A percentile compares a stretch with the other conserved stretches of the same genome.
These are phyloP conservation scores for Prosapia bicincta DNA, from an alignment of 2,888 invertebrate genomes.

Conservation along the genomic window DNA sequence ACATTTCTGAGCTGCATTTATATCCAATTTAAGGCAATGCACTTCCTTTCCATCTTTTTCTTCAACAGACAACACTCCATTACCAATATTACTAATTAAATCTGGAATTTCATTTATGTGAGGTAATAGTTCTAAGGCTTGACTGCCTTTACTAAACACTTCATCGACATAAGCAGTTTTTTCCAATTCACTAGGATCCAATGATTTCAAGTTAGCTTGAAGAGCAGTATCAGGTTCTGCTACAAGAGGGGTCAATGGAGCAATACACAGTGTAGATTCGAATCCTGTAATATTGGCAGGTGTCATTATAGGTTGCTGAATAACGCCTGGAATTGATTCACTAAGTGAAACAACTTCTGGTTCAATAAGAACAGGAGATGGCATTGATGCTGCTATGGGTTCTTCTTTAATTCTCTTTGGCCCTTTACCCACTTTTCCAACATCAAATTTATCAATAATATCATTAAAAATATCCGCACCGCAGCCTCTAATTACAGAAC, in stretches of 20 bases:
- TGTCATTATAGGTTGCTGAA: conserved; percentile 47
- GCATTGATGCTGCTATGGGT: conserved; percentile 49
- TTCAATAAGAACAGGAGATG: conserved; percentile 52
- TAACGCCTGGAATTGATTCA: conserved; percentile 42
- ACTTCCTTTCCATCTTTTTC: conserved; percentile 55
- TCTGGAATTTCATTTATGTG: conserved; percentile 60
- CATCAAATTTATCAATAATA: conserved; percentile 21
- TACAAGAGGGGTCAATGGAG: conserved; percentile 57
- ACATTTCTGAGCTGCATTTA: conserved; percentile 62
- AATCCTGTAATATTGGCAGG: conserved; percentile 54
- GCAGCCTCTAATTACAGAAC: neutral
- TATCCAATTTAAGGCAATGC: conserved; percentile 60
- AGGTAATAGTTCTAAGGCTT: conserved; percentile 57
- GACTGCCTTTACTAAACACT: conserved; percentile 50
- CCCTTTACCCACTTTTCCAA: conserved; percentile 13
- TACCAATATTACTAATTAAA: conserved; percentile 51
- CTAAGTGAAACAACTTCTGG: conserved; percentile 53
- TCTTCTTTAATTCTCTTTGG: conserved; percentile 50
- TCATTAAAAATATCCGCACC: conserved; percentile 13
- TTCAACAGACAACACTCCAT: conserved; percentile 55
- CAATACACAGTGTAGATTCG: conserved; percentile 60
- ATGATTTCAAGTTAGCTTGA: conserved; percentile 51
- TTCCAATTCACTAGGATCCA: conserved; percentile 55
- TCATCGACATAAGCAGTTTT: conserved; percentile 59
- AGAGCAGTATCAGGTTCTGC: conserved; percentile 50